Conservation (phyloP, 2,113 vertebrate species). For the Panthera uncia region DNA sequence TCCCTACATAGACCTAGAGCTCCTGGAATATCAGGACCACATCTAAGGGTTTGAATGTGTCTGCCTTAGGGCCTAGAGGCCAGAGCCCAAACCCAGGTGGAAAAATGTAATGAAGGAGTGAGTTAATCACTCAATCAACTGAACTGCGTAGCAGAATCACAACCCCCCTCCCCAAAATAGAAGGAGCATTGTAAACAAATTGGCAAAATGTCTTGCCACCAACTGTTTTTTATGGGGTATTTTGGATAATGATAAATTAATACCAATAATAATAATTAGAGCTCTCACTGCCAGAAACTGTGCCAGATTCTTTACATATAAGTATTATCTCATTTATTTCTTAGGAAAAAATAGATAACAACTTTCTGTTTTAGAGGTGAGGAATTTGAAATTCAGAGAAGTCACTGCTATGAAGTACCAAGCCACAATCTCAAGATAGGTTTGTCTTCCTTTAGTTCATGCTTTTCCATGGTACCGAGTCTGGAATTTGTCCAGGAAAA, state of each 20-base stretch:
- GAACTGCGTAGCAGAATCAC: neutral
- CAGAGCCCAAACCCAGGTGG: neutral
- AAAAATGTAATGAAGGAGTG: neutral
- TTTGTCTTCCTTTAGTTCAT: neutral
- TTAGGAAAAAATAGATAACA: neutral
- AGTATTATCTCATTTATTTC: conserved; percentile 45
- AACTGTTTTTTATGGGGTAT: neutral
- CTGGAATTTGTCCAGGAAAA: conserved; percentile 59
- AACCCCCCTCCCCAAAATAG: neutral
- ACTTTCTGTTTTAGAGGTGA: neutral
- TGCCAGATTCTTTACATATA: neutral
- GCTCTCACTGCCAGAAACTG: neutral
- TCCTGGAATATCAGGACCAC: neutral
- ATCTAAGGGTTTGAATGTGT: neutral
- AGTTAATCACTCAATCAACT: neutral
- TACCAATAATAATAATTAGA: neutral
- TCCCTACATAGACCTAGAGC: neutral
- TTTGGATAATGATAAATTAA: neutral
- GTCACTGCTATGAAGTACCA: neutral
- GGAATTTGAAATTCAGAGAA: neutral
- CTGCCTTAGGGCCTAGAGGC: neutral
- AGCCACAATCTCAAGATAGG: neutral
- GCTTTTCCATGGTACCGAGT: neutral
- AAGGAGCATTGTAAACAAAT: neutral
- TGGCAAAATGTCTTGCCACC: neutral